Base-by-base conservation (phyloP, 2,113 vertebrate species). In the Spermophilus dauricus region DNA sequence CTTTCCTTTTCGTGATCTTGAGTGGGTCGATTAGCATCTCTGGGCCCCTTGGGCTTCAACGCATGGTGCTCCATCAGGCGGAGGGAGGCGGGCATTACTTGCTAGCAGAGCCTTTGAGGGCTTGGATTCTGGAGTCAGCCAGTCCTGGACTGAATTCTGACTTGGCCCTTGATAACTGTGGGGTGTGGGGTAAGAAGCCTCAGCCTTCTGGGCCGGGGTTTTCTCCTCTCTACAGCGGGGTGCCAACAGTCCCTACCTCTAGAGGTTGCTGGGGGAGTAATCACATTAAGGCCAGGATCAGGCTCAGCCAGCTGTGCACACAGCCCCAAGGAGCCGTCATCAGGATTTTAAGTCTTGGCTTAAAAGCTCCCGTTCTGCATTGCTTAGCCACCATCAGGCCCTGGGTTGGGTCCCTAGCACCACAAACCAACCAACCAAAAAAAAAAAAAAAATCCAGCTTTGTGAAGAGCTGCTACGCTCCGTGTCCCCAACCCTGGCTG, bases 301-400 rank as follows among this genome's bases (percentile, higher is more conserved):
- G 37, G 30, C 30, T 63, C 53, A n/a, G 28, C 10, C 28, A 1
- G 20, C n/a, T 37, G 17, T 5, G 3, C 2, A 3, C 2, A 3
- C 8, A 30, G 24, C 20, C 45, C 14, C 1, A 12, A 0, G 5
- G 9, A 75, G 39, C 4, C 6, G 22, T 17, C 4, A 12, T 5
- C 0, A 8, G 48, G 12, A 9, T 16, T 3, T 12, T 34, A 5
- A 61, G 48, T 65, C 65, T 58, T 0, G 0, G 61, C 32, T 32
- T 24, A 13, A 11, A 26, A 2, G 37, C 51, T 67, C 58, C 58
- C 32, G 5, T 24, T 20, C 78, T 37, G 37, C 8, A 3, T 42
- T 10, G 9, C 58, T 42, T 45, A 20, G 39, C 39, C 6, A 12
- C 39, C 22, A 1, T 16, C 67, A 61, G 39, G 82, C 82, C 39